These are phyloP conservation scores for Drosophila mayri DNA, from an alignment of 1,140 invertebrate species.

Conservation along the genomic window DNA sequence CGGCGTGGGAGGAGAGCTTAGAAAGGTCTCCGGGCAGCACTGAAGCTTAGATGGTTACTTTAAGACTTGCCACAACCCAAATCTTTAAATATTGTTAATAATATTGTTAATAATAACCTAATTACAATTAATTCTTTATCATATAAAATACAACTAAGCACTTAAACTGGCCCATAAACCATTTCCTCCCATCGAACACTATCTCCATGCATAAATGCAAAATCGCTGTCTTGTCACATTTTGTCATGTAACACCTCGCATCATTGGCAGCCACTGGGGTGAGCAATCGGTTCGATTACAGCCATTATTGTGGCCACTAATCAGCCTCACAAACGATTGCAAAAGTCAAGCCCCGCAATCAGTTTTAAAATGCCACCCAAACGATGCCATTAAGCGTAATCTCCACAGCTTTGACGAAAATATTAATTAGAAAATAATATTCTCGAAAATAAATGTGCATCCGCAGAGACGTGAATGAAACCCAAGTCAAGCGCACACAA, in stretches of 20 bases:
- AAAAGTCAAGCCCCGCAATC: conserved; percentile 44
- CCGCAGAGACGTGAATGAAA: conserved; percentile 15
- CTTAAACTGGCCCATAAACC: background rate
- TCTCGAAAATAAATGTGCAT: conserved; percentile 14
- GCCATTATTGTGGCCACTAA: conserved; percentile 4
- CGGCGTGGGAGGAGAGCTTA: conserved; percentile 37
- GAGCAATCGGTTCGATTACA: conserved; percentile 15
- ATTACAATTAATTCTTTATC: background rate
- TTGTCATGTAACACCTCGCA: conserved; percentile 49
- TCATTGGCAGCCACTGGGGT: conserved; percentile 32
- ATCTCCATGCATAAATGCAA: conserved; percentile 24
- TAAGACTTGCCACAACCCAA: background rate
- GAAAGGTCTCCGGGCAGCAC: conserved; percentile 8
- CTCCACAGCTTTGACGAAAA: conserved; percentile 27
- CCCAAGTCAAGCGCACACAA: conserved; percentile 42
- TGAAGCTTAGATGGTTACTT: conserved; percentile 1
- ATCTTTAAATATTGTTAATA: background rate
- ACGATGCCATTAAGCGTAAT: conserved; percentile 38
- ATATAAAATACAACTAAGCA: background rate
- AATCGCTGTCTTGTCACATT: conserved; percentile 33
- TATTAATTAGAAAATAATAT: conserved; percentile 67
- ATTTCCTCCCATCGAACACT: conserved; percentile 4
- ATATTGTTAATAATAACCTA: conserved; percentile 1
- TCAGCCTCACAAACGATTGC: conserved; percentile 39
- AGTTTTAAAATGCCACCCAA: conserved; percentile 65